Evolutionary conservation across 2,888 invertebrate species (phyloP).

Genomic region (Thymelicus lineola): DNA sequence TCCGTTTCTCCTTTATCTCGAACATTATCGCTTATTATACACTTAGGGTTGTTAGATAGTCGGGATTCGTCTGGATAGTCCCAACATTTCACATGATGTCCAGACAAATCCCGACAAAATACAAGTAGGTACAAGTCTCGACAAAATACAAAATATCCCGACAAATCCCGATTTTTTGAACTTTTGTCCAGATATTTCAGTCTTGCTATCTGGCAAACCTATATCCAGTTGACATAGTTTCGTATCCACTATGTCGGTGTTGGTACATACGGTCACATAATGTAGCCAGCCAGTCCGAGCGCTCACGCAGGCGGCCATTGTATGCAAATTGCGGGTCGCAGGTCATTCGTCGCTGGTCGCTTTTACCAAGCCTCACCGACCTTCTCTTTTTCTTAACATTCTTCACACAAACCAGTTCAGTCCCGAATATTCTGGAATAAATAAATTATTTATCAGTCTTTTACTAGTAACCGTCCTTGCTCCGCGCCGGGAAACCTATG

Average conservation of each 20-base stretch:
- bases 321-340: constrained; percentile 83
- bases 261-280: constrained; percentile 12
- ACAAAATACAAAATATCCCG: too few relatives aligned
- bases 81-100: too few relatives aligned
- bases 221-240: neutral
- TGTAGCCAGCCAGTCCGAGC: constrained; percentile 43
- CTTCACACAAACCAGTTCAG: constrained; percentile 24
- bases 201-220: too few relatives aligned
- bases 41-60: too few relatives aligned
- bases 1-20: too few relatives aligned
- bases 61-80: too few relatives aligned
- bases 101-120: too few relatives aligned
- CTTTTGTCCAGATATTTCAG: too few relatives aligned
- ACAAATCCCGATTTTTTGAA: too few relatives aligned
- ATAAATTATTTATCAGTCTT: neutral
- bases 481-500: too few relatives aligned
- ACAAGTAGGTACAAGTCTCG: too few relatives aligned
- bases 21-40: too few relatives aligned
- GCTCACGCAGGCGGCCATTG: constrained; percentile 78
- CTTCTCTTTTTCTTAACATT: constrained; percentile 44
- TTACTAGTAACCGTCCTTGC: neutral
- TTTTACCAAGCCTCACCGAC: constrained; percentile 47
- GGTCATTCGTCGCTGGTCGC: constrained; percentile 68
- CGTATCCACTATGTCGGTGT: neutral
- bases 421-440: neutral